Percentiles rank a stretch among this genome's conserved stretches.
phyloP scores from a whole-genome alignment of 2,113 vertebrate genomes.

The Festucalex cinctus region DNA sequence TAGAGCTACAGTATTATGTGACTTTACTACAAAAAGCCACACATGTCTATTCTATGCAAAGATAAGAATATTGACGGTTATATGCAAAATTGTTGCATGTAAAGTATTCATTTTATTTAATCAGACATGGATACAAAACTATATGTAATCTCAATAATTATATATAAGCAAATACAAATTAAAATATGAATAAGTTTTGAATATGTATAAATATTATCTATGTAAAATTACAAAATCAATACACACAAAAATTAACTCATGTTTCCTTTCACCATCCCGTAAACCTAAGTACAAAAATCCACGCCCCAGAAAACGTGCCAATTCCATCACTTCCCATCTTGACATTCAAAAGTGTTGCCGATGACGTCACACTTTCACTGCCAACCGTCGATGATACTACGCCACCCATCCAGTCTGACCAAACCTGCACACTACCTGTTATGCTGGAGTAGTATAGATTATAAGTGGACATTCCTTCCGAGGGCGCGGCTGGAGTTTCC shows the following conservation, averaged over 20 bases:
- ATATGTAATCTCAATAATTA: no score
- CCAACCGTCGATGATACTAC: constrained; percentile 16
- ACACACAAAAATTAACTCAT: no score
- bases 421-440: constrained; percentile 44
- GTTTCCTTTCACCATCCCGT: not conserved
- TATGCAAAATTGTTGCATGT: no score
- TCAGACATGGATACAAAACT: no score
- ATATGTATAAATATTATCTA: not conserved
- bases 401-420: constrained; percentile 12
- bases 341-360: not conserved
- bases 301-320: not conserved
- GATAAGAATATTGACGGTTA: not conserved
- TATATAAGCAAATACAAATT: no score
- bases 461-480: constrained; percentile 45
- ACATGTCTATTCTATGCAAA: not conserved
- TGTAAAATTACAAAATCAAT: not conserved
- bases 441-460: constrained; percentile 15
- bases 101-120: no score
- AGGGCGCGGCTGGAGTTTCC: constrained; percentile 49
- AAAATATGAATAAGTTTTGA: no score
- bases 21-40: constrained; percentile 16
- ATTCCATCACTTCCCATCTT: no score
- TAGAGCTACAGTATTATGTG: constrained; percentile 28
- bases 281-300: not conserved
- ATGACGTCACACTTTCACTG: constrained; percentile 20